Percentiles rank a stretch among this genome's conserved stretches.
Conservation (phyloP, 2,888 invertebrate genomes). For the Diaperis boleti region DNA sequence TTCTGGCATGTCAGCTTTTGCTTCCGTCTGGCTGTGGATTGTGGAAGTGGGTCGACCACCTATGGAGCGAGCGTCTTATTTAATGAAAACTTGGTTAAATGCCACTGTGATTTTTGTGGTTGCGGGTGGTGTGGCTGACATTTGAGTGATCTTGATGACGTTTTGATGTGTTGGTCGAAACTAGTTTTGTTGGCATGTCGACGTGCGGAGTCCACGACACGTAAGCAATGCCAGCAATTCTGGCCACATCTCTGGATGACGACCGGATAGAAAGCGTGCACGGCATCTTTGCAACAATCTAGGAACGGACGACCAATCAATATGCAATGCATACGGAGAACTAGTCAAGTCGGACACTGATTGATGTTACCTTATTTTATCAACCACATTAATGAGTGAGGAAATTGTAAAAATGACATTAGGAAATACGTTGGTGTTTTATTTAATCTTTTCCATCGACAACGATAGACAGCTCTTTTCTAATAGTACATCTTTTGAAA, state of each 20-base stretch:
- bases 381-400: conserved; percentile 31
- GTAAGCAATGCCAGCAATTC: conserved; percentile 40
- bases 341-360: conserved; percentile 23
- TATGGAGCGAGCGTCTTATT: not conserved
- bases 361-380: conserved; percentile 36
- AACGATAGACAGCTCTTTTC: conserved; percentile 20
- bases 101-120: conserved; percentile 1
- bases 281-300: conserved; percentile 41
- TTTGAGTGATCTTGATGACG: conserved; percentile 36
- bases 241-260: conserved; percentile 42
- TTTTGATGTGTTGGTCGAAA: conserved; percentile 39
- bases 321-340: conserved; percentile 37
- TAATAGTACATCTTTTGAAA: conserved; percentile 22
- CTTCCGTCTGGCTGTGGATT: no score
- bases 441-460: conserved; percentile 33
- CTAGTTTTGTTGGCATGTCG: conserved; percentile 37
- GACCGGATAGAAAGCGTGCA: conserved; percentile 39
- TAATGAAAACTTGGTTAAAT: not conserved
- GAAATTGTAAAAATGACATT: conserved; percentile 28
- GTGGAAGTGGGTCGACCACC: not conserved
- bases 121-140: conserved; percentile 8
- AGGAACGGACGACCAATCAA: conserved; percentile 36
- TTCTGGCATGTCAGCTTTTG: not conserved
- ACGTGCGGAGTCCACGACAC: conserved; percentile 37
- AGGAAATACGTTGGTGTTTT: conserved; percentile 33